Conservation (phyloP, 2,113 vertebrate species). For the Chauna torquata region DNA sequence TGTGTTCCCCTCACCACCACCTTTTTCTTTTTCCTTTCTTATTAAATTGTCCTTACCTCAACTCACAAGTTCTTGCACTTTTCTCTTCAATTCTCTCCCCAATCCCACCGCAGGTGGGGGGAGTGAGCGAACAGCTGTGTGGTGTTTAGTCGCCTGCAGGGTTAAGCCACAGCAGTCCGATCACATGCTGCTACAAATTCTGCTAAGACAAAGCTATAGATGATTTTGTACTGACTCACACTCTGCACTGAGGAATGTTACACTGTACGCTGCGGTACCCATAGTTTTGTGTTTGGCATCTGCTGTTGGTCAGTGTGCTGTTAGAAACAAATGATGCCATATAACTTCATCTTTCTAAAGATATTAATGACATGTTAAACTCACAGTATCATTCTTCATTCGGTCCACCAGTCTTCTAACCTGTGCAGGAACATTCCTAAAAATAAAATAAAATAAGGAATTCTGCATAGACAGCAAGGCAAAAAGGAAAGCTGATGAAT, state of each 20-base stretch:
- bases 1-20: too few species aligned
- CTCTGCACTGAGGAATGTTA: neutral
- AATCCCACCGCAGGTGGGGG: too few species aligned
- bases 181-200: neutral
- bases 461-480: neutral
- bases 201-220: neutral
- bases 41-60: neutral
- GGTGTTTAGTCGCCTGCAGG: neutral
- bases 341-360: neutral
- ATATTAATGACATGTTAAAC: neutral
- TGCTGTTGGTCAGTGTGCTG: neutral
- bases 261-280: neutral
- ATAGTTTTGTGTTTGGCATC: neutral
- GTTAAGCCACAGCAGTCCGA: neutral
- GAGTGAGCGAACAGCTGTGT: neutral
- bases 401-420: slow-evolving; percentile 58
- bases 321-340: neutral
- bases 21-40: neutral
- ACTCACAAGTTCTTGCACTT: neutral
- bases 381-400: slow-evolving; percentile 74
- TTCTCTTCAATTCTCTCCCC: neutral
- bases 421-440: slow-evolving; percentile 66
- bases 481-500: neutral
- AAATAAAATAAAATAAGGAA: neutral
- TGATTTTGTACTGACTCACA: neutral